phyloP scores from a whole-genome alignment of 2,888 invertebrate species.

The Heteromurus nitidus region DNA sequence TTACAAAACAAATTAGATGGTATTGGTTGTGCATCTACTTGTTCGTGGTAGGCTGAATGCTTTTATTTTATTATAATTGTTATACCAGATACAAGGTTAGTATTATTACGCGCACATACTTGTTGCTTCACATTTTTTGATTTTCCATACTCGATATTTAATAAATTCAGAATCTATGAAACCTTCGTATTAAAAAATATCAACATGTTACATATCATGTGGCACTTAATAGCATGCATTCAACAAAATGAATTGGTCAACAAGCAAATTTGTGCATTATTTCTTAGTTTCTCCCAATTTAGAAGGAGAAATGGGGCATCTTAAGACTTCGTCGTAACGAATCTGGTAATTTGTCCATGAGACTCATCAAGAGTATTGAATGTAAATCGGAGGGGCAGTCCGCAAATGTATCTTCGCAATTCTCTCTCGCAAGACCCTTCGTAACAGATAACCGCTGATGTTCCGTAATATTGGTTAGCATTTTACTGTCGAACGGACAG shows the following conservation, averaged over 20 bases:
- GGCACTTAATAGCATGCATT: no score
- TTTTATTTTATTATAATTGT: constrained; percentile 59
- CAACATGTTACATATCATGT: no score
- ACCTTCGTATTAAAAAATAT: no score
- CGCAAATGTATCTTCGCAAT: constrained; percentile 42
- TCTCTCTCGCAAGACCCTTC: constrained; percentile 34
- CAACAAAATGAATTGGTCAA: no score
- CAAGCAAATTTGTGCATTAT: no score
- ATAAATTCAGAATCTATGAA: constrained; percentile 33
- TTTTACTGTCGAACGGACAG: no score
- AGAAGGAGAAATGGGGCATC: constrained; percentile 29
- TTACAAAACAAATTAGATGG: constrained; percentile 23
- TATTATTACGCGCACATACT: constrained; percentile 25
- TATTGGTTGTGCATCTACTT: constrained; percentile 29
- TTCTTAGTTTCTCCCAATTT: no score
- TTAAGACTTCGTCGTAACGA: constrained; percentile 54
- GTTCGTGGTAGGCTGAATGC: constrained; percentile 28
- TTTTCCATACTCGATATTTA: constrained; percentile 25
- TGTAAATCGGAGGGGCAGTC: constrained; percentile 48
- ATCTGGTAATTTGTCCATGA: constrained; percentile 44
- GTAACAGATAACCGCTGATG: constrained; percentile 47
- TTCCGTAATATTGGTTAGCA: constrained; percentile 44
- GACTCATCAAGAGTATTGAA: constrained; percentile 37
- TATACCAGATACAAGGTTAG: no score
- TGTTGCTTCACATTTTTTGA: constrained; percentile 46